Conservation (phyloP, 2,113 vertebrate species). For the Terrapene triunguis region DNA sequence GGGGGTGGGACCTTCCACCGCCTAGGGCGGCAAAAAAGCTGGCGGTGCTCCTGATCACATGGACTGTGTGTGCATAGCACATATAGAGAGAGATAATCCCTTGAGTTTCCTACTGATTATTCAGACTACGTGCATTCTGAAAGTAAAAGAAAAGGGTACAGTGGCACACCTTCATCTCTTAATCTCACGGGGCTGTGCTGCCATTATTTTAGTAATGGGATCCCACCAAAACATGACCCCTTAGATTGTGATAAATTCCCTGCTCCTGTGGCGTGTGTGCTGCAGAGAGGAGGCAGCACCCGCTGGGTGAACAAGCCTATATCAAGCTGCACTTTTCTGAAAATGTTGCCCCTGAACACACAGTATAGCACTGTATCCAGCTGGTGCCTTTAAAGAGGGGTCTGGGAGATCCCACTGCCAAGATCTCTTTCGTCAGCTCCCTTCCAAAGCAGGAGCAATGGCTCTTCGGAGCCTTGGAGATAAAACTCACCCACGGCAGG, state of each 20-base stretch:
- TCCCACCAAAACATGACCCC: not conserved
- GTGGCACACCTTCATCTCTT: not conserved
- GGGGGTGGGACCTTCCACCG: too few relatives aligned
- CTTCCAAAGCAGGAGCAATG: not conserved
- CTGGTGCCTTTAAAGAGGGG: constrained; percentile 13
- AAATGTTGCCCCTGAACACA: constrained; percentile 47
- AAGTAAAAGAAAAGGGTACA: rapidly evolving
- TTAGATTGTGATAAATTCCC: rapidly evolving
- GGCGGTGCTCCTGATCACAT: too few relatives aligned
- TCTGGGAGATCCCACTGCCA: constrained; percentile 17
- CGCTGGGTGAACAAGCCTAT: constrained; percentile 9
- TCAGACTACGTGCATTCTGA: not conserved
- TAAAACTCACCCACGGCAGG: not conserved
- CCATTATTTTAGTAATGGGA: not conserved
- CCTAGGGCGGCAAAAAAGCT: too few relatives aligned
- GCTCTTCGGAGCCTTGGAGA: not conserved
- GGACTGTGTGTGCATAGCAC: rapidly evolving
- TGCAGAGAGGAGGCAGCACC: not conserved
- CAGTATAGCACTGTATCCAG: not conserved
- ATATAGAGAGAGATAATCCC: rapidly evolving
- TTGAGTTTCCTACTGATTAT: not conserved
- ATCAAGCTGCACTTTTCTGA: not conserved
- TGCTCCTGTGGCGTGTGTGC: not conserved
- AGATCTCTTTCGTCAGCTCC: not conserved
- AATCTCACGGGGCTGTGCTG: not conserved